These are phyloP conservation scores for Cnemophilus loriae DNA, from an alignment of 2,113 vertebrate species.

Conservation along the genomic window DNA sequence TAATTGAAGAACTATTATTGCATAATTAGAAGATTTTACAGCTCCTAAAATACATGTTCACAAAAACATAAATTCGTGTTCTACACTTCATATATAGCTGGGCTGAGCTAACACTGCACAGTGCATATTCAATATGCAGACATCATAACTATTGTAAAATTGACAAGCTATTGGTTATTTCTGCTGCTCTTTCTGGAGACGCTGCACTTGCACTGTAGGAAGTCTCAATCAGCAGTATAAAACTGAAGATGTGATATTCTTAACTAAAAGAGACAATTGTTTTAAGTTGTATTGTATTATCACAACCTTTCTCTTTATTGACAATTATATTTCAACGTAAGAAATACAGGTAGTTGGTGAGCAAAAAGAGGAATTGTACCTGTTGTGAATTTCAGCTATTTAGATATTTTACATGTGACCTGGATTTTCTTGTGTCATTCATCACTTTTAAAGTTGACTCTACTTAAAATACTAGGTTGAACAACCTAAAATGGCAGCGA, in stretches of 20 bases:
- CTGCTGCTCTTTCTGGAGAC: background rate
- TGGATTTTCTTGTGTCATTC: background rate
- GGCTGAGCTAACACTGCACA: background rate
- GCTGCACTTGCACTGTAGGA: background rate
- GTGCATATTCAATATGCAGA: background rate
- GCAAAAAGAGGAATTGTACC: background rate
- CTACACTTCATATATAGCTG: background rate
- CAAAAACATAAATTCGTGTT: background rate
- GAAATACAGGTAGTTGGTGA: background rate
- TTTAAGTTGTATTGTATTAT: background rate
- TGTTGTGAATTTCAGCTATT: background rate
- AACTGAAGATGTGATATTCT: background rate
- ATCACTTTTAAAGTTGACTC: background rate
- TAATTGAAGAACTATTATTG: background rate
- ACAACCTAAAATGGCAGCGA: background rate
- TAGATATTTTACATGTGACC: background rate
- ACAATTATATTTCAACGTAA: background rate
- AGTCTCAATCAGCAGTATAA: background rate
- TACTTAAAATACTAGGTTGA: background rate
- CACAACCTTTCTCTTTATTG: background rate
- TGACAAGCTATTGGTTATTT: background rate
- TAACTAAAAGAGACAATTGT: background rate
- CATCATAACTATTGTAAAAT: background rate
- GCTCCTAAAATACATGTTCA: background rate
- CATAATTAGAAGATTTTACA: background rate